phyloP scores from a whole-genome alignment of 1,140 invertebrate genomes.

The Melanaphis sacchari region DNA sequence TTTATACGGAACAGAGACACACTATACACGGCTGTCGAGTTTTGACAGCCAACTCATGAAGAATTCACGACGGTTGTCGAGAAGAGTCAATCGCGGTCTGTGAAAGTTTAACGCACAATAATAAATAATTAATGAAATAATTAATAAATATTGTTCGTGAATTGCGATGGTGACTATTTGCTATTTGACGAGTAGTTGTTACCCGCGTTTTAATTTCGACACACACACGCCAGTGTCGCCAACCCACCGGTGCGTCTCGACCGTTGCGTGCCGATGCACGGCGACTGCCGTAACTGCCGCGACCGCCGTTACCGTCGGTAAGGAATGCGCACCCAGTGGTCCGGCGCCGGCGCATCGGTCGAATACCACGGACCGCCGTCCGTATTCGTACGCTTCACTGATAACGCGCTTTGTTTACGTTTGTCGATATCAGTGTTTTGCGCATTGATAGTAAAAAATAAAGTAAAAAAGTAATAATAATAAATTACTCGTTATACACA shows the following conservation, averaged over 20 bases:
- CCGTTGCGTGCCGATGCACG: neutral
- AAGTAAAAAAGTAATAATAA: slow-evolving; percentile 44
- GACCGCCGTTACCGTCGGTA: neutral
- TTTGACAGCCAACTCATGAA: no score
- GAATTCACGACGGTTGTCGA: no score
- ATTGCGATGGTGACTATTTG: no score
- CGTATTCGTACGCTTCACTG: slow-evolving; percentile 15
- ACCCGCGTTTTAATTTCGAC: neutral
- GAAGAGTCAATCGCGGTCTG: no score
- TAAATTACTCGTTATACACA: neutral
- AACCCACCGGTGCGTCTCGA: neutral
- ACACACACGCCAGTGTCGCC: neutral
- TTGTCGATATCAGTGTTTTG: slow-evolving; percentile 37
- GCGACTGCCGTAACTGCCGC: neutral
- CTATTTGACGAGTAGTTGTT: neutral
- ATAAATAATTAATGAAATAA: no score
- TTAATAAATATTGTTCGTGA: no score
- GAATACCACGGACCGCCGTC: neutral
- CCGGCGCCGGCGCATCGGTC: neutral
- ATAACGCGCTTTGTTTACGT: slow-evolving; percentile 55
- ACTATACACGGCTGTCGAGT: no score
- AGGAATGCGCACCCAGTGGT: neutral
- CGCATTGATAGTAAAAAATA: slow-evolving; percentile 47
- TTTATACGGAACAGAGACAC: no score
- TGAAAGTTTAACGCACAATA: no score